These are phyloP conservation scores for Lasioglossum zephyrum DNA, from an alignment of 2,888 invertebrate species.

Conservation along the genomic window DNA sequence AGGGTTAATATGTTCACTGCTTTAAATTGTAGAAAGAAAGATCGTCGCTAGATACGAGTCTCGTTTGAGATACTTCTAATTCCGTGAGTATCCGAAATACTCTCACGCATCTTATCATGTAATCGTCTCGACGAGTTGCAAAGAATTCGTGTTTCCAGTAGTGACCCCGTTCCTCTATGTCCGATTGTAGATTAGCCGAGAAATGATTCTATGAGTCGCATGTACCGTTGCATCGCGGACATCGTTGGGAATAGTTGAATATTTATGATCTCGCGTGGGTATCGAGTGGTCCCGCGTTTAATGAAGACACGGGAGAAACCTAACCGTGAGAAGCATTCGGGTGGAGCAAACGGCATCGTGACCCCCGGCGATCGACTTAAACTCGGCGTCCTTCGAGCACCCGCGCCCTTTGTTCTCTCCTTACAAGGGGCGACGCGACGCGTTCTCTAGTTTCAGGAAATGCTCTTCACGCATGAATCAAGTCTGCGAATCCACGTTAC, in stretches of 20 bases:
- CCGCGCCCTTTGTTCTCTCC: constrained; percentile 50
- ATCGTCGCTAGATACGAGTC: background rate
- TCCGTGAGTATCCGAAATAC: background rate
- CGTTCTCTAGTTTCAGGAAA: constrained; percentile 59
- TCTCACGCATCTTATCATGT: background rate
- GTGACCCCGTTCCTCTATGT: background rate
- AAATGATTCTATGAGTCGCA: constrained; percentile 35
- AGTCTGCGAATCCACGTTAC: constrained; percentile 5
- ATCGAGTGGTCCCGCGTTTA: constrained; percentile 29
- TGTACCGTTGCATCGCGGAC: constrained; percentile 40
- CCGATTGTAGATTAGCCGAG: constrained; percentile 15
- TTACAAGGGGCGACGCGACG: constrained; percentile 35
- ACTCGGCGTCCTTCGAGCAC: constrained; percentile 49
- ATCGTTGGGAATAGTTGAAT: constrained; percentile 21
- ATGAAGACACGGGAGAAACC: constrained; percentile 19
- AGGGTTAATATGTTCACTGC: too few relatives aligned
- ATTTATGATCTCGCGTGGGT: constrained; percentile 23
- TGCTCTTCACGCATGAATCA: constrained; percentile 37
- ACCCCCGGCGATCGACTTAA: constrained; percentile 63
- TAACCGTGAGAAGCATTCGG: constrained; percentile 39
- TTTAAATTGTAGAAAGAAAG: background rate
- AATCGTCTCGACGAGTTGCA: background rate
- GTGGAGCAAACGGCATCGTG: constrained; percentile 34
- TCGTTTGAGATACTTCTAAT: too few relatives aligned
- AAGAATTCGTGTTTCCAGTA: constrained; percentile 9